phyloP scores from a whole-genome alignment of 2,113 vertebrate species.

The Paraplagusia blochii region DNA sequence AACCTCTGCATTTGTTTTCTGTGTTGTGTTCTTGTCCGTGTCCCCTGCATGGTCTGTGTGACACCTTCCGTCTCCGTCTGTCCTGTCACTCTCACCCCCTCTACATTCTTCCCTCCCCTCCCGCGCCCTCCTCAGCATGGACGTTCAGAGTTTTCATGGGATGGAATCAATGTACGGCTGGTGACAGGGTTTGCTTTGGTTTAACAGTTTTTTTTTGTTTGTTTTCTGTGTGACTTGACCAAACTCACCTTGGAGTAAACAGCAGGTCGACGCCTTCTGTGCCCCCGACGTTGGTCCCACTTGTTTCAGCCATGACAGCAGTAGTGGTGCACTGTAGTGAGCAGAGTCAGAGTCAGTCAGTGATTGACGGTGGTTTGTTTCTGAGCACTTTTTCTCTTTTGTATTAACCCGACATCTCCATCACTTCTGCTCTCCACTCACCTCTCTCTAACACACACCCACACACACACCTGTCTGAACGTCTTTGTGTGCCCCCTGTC shows the following conservation, averaged over 20 bases:
- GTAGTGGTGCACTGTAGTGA: conserved; percentile 51
- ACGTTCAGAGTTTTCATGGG: conserved; percentile 98
- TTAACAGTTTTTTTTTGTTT: conserved; percentile 39
- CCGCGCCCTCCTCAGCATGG: conserved; percentile 88
- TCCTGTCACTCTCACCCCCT: conserved; percentile 60
- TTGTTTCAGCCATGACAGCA: conserved; percentile 37
- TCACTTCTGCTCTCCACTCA: conserved; percentile 69
- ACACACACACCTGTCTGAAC: conserved; percentile 52
- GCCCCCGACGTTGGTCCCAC: conserved; percentile 20
- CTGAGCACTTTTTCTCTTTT: conserved; percentile 39
- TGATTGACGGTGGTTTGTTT: conserved; percentile 11
- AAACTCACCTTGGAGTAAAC: conserved; percentile 50
- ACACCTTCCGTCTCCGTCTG: conserved; percentile 49
- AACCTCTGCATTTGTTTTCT: conserved; percentile 49
- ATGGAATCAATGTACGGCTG: conserved; percentile 98
- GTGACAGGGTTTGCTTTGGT: conserved; percentile 73
- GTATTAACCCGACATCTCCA: conserved; percentile 71
- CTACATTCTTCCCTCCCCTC: conserved; percentile 65
- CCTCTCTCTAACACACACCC: conserved; percentile 57
- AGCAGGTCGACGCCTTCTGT: conserved; percentile 11
- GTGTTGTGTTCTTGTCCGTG: conserved; percentile 34
- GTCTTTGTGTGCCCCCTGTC: conserved; percentile 56
- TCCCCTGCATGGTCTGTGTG: conserved; percentile 45
- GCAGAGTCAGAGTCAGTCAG: conserved; percentile 39
- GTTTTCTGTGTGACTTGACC: conserved; percentile 48